These are phyloP conservation scores for Cheilosia scutellata DNA, from an alignment of 2,888 invertebrate genomes.

Conservation along the genomic window DNA sequence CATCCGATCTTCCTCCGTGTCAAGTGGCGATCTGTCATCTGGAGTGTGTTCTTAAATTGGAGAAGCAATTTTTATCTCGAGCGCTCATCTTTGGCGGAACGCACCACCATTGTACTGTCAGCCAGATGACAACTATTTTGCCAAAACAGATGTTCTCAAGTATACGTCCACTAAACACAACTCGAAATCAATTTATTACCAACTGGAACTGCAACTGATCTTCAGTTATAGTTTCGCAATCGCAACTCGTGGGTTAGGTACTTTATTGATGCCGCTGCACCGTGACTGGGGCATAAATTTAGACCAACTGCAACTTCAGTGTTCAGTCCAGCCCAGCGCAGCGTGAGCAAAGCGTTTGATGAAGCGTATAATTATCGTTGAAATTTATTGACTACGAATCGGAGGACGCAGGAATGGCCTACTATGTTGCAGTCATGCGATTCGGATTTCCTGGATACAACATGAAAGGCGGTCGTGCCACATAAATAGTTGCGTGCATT, in stretches of 20 bases:
- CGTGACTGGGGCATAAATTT: slow-evolving; percentile 59
- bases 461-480: slow-evolving; percentile 66
- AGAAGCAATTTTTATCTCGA: slow-evolving; percentile 51
- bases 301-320: slow-evolving; percentile 29
- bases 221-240: slow-evolving; percentile 5
- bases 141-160: slow-evolving; percentile 59
- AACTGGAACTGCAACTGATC: neutral
- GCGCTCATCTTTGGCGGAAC: slow-evolving; percentile 14
- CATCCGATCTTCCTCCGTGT: slow-evolving; percentile 25
- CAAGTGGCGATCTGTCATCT: slow-evolving; percentile 71
- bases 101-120: slow-evolving; percentile 52
- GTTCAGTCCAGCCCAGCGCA: too few relatives aligned
- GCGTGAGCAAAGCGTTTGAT: slow-evolving; percentile 57
- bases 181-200: slow-evolving; percentile 29
- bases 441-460: slow-evolving; percentile 71
- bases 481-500: slow-evolving; percentile 47
- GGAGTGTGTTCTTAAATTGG: slow-evolving; percentile 54
- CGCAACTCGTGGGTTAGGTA: slow-evolving; percentile 25
- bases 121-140: slow-evolving; percentile 42
- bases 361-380: slow-evolving; percentile 70
- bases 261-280: neutral
- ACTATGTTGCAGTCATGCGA: slow-evolving; percentile 49
- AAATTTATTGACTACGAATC: slow-evolving; percentile 73
- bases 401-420: slow-evolving; percentile 14
- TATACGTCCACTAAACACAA: slow-evolving; percentile 2